Conservation (phyloP, 2,113 vertebrate species). For the Stigmatopora nigra region DNA sequence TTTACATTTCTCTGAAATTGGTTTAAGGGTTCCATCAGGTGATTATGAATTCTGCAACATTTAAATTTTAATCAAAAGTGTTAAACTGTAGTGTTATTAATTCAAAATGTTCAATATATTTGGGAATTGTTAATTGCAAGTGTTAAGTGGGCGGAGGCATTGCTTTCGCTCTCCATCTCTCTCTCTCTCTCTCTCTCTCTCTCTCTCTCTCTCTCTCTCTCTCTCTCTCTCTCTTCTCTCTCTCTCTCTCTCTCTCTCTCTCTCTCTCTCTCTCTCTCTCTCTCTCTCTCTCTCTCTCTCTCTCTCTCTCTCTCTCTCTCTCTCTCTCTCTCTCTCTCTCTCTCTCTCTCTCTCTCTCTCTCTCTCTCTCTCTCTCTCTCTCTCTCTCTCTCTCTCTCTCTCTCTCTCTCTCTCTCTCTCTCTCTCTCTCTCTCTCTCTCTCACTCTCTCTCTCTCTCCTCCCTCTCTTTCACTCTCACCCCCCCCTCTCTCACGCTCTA, state of each 20-base stretch:
- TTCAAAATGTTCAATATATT: not conserved
- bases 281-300: constrained; percentile 55
- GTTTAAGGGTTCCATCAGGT: not conserved
- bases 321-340: constrained; percentile 56
- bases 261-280: constrained; percentile 55
- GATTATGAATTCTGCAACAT: not conserved
- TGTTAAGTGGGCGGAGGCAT: constrained; percentile 67
- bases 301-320: constrained; percentile 54
- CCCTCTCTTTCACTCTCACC: constrained; percentile 54
- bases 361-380: constrained; percentile 53
- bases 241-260: constrained; percentile 47
- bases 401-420: constrained; percentile 53
- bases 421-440: constrained; percentile 55
- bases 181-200: constrained; percentile 57
- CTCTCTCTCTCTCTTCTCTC: constrained; percentile 53
- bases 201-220: constrained; percentile 41
- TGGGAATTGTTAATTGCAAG: not conserved
- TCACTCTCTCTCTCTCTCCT: too few species aligned
- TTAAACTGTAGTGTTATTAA: not conserved
- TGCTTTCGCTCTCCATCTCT: constrained; percentile 48
- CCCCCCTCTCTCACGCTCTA: constrained; percentile 54
- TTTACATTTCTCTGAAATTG: not conserved
- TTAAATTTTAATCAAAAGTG: not conserved
- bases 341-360: constrained; percentile 54
- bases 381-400: constrained; percentile 56